Conservation (phyloP, 2,797 vertebrate species). For the Garrulus glandarius region DNA sequence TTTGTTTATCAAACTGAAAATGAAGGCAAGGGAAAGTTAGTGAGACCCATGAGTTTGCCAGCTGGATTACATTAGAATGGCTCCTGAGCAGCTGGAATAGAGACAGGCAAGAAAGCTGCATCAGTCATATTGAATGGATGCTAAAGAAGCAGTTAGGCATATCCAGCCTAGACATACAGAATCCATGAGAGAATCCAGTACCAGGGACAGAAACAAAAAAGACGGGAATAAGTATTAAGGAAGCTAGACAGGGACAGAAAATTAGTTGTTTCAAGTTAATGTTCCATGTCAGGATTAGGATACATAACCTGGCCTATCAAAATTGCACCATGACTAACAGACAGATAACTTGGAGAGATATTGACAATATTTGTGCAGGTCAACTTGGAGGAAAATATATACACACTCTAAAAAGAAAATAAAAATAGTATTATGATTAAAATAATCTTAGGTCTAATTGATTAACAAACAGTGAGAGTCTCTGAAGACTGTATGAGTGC, state of each 20-base stretch:
- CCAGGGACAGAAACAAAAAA: neutral
- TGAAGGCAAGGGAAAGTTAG: neutral
- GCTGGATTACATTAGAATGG: neutral
- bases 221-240: neutral
- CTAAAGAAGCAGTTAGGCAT: neutral
- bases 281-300: neutral
- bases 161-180: neutral
- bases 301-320: neutral
- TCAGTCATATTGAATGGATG: neutral
- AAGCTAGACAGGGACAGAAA: neutral
- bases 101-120: neutral
- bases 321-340: neutral
- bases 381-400: neutral
- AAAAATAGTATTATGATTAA: neutral
- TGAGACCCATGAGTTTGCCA: neutral
- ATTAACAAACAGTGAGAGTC: neutral
- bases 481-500: neutral
- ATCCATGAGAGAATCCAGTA: neutral
- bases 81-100: neutral
- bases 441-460: neutral
- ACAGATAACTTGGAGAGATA: neutral
- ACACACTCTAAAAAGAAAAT: neutral
- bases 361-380: neutral
- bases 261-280: neutral
- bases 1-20: neutral